These are phyloP conservation scores for Capromys pilorides DNA, from an alignment of 2,797 vertebrate species.

Conservation along the genomic window DNA sequence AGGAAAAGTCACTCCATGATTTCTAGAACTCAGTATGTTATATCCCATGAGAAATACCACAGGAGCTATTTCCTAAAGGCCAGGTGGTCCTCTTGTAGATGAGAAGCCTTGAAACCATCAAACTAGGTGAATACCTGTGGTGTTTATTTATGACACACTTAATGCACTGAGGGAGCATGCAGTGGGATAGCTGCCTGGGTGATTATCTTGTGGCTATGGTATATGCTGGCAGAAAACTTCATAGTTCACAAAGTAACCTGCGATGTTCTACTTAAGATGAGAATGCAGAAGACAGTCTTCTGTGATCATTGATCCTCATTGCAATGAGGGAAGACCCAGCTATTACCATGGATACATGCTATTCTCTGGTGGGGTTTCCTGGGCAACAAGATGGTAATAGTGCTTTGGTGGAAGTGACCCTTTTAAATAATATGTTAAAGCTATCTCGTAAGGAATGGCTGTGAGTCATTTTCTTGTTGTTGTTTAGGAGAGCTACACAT, in stretches of 20 bases:
- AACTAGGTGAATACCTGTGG: neutral
- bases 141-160: neutral
- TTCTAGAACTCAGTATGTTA: constrained; percentile 9
- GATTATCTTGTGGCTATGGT: neutral
- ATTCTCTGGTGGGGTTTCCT: neutral
- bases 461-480: neutral
- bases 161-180: neutral
- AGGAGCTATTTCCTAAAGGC: neutral
- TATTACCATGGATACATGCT: too few species aligned
- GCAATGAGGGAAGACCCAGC: neutral
- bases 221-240: neutral
- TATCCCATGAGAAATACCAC: neutral
- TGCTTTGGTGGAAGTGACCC: neutral
- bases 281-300: neutral
- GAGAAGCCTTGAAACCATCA: constrained; percentile 3
- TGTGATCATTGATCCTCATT: neutral
- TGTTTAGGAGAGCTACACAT: neutral
- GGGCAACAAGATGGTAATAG: neutral
- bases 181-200: neutral
- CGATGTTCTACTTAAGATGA: neutral
- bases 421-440: neutral
- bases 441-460: neutral
- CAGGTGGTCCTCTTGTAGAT: neutral
- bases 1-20: neutral
- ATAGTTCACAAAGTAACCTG: neutral